These are phyloP conservation scores for Erpornis zantholeuca DNA, from an alignment of 2,113 vertebrate species.

Conservation along the genomic window DNA sequence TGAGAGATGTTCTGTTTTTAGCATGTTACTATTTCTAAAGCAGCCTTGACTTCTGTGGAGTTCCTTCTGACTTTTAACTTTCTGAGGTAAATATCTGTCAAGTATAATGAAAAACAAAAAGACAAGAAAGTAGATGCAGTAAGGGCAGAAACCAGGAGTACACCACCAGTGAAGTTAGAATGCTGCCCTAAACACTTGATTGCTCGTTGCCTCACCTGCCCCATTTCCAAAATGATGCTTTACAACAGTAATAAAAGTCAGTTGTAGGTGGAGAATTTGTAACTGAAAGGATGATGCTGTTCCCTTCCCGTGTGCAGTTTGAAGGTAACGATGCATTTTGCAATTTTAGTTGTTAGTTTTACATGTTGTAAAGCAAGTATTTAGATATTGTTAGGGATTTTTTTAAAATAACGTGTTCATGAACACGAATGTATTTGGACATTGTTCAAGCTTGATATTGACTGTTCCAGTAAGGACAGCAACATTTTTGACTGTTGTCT, in stretches of 20 bases:
- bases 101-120: neutral
- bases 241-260: neutral
- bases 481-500: neutral
- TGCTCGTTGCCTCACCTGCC: neutral
- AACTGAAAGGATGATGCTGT: neutral
- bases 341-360: neutral
- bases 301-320: neutral
- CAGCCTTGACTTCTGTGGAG: neutral
- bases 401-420: neutral
- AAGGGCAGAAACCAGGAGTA: neutral
- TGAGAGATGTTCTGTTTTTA: neutral
- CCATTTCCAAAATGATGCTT: neutral
- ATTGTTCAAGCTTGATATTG: neutral
- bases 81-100: neutral
- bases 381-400: neutral
- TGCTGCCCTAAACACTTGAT: neutral
- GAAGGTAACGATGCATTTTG: neutral
- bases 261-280: neutral
- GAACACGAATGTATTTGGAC: neutral
- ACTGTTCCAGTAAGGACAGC: neutral
- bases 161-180: neutral
- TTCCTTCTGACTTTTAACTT: neutral
- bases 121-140: neutral
- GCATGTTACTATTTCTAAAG: neutral
- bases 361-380: neutral